phyloP scores from a whole-genome alignment of 2,888 invertebrate genomes.

The Hybos culiciformis region DNA sequence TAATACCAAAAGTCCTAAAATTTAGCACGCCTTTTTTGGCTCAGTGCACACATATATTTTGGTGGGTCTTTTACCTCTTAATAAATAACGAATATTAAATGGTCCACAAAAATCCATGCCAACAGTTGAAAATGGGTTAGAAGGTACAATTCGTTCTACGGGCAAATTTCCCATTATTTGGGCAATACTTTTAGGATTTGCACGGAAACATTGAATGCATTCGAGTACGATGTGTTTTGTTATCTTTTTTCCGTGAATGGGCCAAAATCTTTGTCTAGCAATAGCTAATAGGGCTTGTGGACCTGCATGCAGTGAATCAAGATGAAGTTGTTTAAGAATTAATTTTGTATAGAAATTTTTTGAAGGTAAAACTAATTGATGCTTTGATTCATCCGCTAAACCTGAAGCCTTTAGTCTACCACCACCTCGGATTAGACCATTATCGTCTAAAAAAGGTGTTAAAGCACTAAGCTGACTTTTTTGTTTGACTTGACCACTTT shows the following conservation, averaged over 20 bases:
- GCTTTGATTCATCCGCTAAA: too few species aligned
- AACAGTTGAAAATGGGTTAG: conserved; percentile 5
- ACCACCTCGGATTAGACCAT: too few species aligned
- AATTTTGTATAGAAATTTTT: too few species aligned
- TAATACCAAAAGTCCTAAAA: too few species aligned
- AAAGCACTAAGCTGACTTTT: too few species aligned
- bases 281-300: background rate
- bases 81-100: background rate
- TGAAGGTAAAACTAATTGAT: too few species aligned
- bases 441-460: too few species aligned
- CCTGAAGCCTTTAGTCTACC: too few species aligned
- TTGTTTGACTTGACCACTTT: too few species aligned
- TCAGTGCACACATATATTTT: background rate
- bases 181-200: background rate
- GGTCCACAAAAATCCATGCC: conserved; percentile 12
- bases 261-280: background rate
- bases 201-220: background rate
- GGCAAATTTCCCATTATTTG: background rate
- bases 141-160: too few species aligned
- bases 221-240: background rate
- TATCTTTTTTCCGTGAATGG: background rate
- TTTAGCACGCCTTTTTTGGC: too few species aligned
- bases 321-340: too few species aligned
- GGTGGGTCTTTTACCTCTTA: background rate
- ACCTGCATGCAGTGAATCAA: background rate